These are phyloP conservation scores for Thalassophryne amazonica DNA, from an alignment of 2,797 vertebrate genomes.

Conservation along the genomic window DNA sequence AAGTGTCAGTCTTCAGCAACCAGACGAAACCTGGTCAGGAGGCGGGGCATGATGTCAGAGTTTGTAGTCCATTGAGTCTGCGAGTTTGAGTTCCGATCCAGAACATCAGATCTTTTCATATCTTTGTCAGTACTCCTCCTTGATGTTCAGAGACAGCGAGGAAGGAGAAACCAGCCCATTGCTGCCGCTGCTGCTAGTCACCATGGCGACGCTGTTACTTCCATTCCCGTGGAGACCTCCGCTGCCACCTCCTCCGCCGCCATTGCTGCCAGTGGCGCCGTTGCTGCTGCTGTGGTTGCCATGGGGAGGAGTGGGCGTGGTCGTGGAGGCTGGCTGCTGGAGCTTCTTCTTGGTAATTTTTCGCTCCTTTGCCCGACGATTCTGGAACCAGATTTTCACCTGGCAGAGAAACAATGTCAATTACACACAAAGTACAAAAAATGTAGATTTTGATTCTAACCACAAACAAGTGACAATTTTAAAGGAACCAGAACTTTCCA, in stretches of 20 bases:
- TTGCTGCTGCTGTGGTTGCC: constrained; percentile 2
- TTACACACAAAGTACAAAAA: no score
- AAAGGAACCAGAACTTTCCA: no score
- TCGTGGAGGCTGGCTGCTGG: constrained; percentile 87
- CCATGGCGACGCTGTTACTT: constrained; percentile 74
- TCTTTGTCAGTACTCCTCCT: constrained; percentile 87
- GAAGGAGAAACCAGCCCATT: constrained; percentile 82
- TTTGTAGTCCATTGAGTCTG: constrained; percentile 5
- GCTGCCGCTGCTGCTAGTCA: constrained; percentile 80
- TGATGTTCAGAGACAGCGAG: constrained; percentile 83
- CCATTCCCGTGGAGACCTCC: constrained; percentile 56
- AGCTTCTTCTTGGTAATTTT: constrained; percentile 97
- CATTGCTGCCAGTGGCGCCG: neutral
- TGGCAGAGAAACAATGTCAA: constrained; percentile 44
- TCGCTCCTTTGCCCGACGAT: constrained; percentile 93
- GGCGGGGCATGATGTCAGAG: neutral
- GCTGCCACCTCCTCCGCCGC: neutral
- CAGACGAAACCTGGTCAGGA: neutral
- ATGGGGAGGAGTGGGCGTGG: constrained; percentile 75
- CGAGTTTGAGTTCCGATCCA: neutral
- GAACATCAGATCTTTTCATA: neutral
- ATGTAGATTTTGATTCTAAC: no score
- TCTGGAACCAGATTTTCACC: constrained; percentile 99
- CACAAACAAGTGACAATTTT: no score
- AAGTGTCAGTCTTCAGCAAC: neutral